Conservation (phyloP, 2,888 invertebrate genomes). For the Tupiocoris notatus region DNA sequence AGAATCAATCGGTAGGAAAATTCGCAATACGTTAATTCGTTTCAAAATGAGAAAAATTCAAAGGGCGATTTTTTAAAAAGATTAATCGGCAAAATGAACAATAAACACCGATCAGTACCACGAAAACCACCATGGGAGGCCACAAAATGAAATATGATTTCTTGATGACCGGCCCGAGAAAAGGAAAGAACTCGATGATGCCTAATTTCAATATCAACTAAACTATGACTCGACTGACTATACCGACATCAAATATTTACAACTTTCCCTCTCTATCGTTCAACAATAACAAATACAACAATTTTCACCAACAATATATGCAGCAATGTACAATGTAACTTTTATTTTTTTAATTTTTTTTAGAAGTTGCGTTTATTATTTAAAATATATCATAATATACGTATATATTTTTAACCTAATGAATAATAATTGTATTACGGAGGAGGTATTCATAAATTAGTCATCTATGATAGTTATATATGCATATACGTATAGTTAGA, state of each 20-base stretch:
- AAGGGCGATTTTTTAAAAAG: too few relatives aligned
- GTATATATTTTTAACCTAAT: neutral
- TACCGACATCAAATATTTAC: neutral
- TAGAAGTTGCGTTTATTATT: neutral
- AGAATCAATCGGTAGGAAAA: too few relatives aligned
- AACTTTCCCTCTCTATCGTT: neutral
- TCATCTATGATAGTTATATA: conserved; percentile 15
- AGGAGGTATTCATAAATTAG: conserved; percentile 34
- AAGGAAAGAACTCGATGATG: neutral
- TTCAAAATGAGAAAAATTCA: too few relatives aligned
- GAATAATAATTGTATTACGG: neutral
- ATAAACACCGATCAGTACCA: too few relatives aligned
- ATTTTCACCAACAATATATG: neutral
- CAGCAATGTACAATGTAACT: neutral
- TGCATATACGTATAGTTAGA: conserved; percentile 12
- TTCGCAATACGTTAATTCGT: too few relatives aligned
- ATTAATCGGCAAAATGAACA: too few relatives aligned
- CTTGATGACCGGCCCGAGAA: too few relatives aligned
- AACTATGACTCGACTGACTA: neutral
- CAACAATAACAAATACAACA: neutral
- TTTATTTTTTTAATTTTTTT: conserved; percentile 1
- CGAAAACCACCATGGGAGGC: too few relatives aligned
- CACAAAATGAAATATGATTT: too few relatives aligned
- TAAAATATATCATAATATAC: conserved; percentile 26
- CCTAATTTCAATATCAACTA: neutral